Base-by-base conservation (phyloP, 2,888 invertebrate species). In the Malachius bipustulatus region DNA sequence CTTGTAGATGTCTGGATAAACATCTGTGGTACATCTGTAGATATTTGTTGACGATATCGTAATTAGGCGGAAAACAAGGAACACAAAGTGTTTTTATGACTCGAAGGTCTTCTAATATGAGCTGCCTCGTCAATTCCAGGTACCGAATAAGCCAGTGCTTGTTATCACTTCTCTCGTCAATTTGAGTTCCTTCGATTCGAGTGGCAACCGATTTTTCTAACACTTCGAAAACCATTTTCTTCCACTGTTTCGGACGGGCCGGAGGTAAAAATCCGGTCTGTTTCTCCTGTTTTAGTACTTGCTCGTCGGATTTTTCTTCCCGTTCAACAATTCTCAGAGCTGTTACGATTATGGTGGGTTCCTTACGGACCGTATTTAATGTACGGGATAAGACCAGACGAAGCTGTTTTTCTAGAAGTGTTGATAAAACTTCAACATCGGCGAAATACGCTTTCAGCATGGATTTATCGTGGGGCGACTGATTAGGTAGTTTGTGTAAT, bases 71-170 rank as follows among this genome's bases (percentile, higher is more conserved):
- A 60, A 98, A 98, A 57, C 94, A 94, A 0, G 91, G 91, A 3
- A 84, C 77, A 50, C 88, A 89, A 0, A 89, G 64, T 0, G 83
- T 84, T 58, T 91, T 91, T 1, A 90, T 85, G 1, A 96, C 90
- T 42, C 85, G 69, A 42, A 96, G 64, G 62, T 96, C 94, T 56
- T 94, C 91, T 4, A 93, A 62, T 49, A 94, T 84, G 4, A 91
- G 69, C 52, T 84, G 83, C 26, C 94, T 69, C 0, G 83, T 83
- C 26, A 69, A 55, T 64, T 98, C 97, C 35, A 98, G 66, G 60
- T 97, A 93, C 14, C 88, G 69, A 3, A 94, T 93, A 9, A 98
- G 69, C 97, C 97, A 98, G 65, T 91, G 77, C 62, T 94, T 94
- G 61, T 93, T 87, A 48, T 83, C 82, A 12, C 73, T 73, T 14